Conservation (phyloP, 1,140 invertebrate species). For the Hyposmocoma kahamanoa region DNA sequence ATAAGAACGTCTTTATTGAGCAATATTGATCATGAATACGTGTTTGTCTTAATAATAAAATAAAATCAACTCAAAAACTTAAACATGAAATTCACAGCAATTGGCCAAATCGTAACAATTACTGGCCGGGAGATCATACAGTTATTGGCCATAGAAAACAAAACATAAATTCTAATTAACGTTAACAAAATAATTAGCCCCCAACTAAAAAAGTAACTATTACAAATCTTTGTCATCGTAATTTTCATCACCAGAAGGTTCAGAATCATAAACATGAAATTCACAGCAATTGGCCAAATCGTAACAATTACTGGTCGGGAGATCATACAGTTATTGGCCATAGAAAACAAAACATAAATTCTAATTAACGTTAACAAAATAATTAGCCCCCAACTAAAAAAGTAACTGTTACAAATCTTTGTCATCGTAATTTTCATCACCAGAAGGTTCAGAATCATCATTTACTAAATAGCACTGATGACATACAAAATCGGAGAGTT, state of each 20-base stretch:
- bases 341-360: not conserved
- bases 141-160: not conserved
- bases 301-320: not conserved
- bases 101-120: not conserved
- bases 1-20: not conserved
- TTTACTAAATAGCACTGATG: constrained; percentile 8
- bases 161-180: not conserved
- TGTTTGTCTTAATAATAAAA: not conserved
- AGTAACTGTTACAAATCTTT: not conserved
- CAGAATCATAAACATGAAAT: not conserved
- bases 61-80: not conserved
- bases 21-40: not conserved
- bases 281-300: not conserved
- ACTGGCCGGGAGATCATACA: not conserved
- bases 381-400: not conserved
- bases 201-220: not conserved
- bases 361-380: not conserved
- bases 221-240: not conserved
- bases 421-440: not conserved
- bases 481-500: constrained; percentile 2
- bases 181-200: not conserved
- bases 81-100: not conserved
- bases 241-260: not conserved
- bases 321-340: not conserved
- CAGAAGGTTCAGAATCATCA: constrained; percentile 1